Conservation (phyloP, 2,113 vertebrate species). For the Numenius arquata region DNA sequence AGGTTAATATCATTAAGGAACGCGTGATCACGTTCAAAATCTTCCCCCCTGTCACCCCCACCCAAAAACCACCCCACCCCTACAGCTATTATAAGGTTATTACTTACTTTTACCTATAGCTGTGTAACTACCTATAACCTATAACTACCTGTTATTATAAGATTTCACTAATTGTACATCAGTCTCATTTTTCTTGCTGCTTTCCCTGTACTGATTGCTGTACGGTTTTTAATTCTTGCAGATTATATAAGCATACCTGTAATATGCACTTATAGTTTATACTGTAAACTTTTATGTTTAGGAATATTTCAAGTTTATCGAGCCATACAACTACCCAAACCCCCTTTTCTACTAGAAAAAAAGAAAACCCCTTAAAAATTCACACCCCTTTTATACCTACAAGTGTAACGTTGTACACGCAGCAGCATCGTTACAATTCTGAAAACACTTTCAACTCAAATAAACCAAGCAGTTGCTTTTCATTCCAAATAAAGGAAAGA, state of each 20-base stretch:
- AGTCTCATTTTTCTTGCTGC: background rate
- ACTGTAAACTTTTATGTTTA: background rate
- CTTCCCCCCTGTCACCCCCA: rapidly evolving
- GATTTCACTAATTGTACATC: background rate
- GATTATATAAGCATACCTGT: background rate
- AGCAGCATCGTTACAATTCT: background rate
- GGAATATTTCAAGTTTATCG: background rate
- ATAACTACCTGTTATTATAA: background rate
- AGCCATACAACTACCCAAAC: background rate
- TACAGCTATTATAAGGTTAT: background rate
- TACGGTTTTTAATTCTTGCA: background rate
- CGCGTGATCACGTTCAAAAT: rapidly evolving
- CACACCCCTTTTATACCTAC: background rate
- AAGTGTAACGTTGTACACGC: background rate
- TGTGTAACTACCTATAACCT: no score
- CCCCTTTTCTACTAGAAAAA: background rate
- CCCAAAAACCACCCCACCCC: background rate
- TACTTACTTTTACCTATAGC: no score
- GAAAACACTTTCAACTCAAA: background rate
- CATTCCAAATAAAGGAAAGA: background rate
- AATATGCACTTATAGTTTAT: background rate
- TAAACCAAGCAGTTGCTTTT: background rate
- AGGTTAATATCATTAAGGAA: background rate
- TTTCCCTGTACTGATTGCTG: background rate
- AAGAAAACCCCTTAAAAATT: background rate